These are phyloP conservation scores for Triops cancriformis DNA, from an alignment of 1,140 invertebrate genomes.

Conservation along the genomic window DNA sequence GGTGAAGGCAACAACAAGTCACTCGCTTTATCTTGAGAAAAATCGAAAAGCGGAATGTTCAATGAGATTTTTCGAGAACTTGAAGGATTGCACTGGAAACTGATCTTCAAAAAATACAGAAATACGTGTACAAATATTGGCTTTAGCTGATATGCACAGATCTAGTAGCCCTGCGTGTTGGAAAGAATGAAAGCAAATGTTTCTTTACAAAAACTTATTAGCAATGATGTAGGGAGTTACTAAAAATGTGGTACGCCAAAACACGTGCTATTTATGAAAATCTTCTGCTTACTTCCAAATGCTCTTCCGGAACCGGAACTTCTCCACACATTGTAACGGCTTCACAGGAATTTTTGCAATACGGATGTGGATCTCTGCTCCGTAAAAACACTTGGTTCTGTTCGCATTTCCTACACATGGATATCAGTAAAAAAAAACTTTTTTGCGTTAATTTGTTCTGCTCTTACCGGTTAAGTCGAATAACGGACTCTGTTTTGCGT, in stretches of 20 bases:
- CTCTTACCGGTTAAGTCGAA: conserved; percentile 74
- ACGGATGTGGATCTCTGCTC: conserved; percentile 55
- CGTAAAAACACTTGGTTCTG: conserved; percentile 39
- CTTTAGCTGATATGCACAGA: too few species aligned
- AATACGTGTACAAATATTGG: too few species aligned
- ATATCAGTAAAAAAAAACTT: conserved; percentile 22
- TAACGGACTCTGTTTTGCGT: conserved; percentile 67
- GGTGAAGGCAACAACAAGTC: too few species aligned
- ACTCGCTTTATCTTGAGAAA: too few species aligned
- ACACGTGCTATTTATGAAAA: conserved; percentile 1
- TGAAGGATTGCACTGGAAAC: too few species aligned
- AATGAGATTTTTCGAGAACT: too few species aligned
- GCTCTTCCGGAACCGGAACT: conserved; percentile 78
- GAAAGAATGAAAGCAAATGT: too few species aligned
- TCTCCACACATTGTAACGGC: conserved; percentile 85
- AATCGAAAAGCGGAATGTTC: too few species aligned
- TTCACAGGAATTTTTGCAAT: conserved; percentile 81
- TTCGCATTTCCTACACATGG: conserved; percentile 38
- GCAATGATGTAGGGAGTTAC: too few species aligned
- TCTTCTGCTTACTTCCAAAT: conserved; percentile 69
- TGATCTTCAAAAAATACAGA: too few species aligned
- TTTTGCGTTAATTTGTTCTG: background rate
- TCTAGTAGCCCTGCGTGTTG: too few species aligned
- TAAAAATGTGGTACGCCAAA: background rate
- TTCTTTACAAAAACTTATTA: too few species aligned